Conservation (phyloP, 2,888 invertebrate species). For the Ichneumoninae sp. region DNA sequence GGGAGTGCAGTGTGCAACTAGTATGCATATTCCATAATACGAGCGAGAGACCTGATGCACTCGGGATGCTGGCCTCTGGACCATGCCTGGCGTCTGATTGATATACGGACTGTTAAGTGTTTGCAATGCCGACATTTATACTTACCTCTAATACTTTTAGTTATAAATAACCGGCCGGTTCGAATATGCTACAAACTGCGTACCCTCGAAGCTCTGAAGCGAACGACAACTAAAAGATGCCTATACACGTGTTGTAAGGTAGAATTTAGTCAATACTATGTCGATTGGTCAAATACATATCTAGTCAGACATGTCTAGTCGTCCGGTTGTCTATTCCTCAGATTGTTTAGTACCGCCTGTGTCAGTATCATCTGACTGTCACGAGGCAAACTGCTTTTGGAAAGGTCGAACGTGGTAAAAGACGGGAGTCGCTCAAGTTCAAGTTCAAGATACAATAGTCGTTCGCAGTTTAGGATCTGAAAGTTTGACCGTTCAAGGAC, state of each 20-base stretch:
- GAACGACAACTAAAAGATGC: constrained; percentile 12
- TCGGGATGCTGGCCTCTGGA: constrained; percentile 40
- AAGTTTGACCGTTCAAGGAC: constrained; percentile 6
- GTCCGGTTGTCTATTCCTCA: constrained; percentile 42
- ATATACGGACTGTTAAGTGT: constrained; percentile 85
- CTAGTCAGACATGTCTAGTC: constrained; percentile 45
- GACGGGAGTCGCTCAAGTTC: constrained; percentile 16
- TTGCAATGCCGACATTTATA: constrained; percentile 84
- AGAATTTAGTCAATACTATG: background rate
- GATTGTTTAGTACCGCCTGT: constrained; percentile 41
- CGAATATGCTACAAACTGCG: constrained; percentile 70
- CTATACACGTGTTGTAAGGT: constrained; percentile 1
- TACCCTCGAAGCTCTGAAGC: constrained; percentile 49
- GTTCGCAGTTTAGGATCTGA: background rate
- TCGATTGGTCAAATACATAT: constrained; percentile 27
- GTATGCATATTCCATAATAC: constrained; percentile 33
- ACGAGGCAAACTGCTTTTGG: constrained; percentile 43
- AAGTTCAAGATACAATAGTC: constrained; percentile 35
- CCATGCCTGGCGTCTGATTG: constrained; percentile 82
- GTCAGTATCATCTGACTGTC: constrained; percentile 42
- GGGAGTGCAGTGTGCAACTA: constrained; percentile 57
- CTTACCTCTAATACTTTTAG: constrained; percentile 82
- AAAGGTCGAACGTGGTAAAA: constrained; percentile 22
- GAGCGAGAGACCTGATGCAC: constrained; percentile 45
- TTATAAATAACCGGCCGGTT: constrained; percentile 83